Evolutionary conservation across 2,797 vertebrate genomes (phyloP), one percentile per base, ranked within the genome.

Genomic region (Iguana delicatissima): DNA sequence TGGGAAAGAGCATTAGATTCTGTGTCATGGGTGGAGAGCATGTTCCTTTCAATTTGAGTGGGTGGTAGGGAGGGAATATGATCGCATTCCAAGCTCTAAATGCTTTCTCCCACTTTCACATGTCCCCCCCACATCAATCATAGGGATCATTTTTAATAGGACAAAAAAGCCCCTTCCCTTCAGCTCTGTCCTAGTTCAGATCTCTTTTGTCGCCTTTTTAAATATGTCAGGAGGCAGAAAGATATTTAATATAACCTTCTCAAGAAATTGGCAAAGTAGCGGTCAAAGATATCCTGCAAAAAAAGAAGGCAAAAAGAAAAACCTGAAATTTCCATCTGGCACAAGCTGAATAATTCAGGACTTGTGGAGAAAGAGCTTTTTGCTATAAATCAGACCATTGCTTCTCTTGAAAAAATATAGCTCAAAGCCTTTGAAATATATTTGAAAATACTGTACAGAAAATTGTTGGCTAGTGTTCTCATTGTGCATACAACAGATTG

Each of bases 331-430:
- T 50, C 5, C 80, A 81, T 79, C 72, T 72, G 81, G 89, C 13
- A 72, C 77, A 72, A 72, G 64, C 13, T 87, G 73, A 88, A 82
- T 83, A 0, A 76, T 59, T 35, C 26, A 72, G 77, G 4, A 73
- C 57, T 35, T 92, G 59, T 29, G 89, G 67, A 84, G 88, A 90
- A 80, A 86, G 83, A 76, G 1, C 38, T 72, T 84, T 85, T 89
- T 57, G 89, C 85, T 90, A 55, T 82, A 82, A 92, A 88, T 85
- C 84, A 87, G 69, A 91, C 42, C 32, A 42, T 57, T 0, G 1
- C 20, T 82, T 55, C 32, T 46, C 90, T n/a, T 79, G 0, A 77
- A 72, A 12, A 82, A 50, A 84, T 84, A 79, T 0, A 1, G 35
- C 4, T 16, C 13, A 9, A 80, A 72, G 22, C 89, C 72, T 8